These are phyloP conservation scores for Tortrix viridana DNA, from an alignment of 2,888 invertebrate species.

Conservation along the genomic window DNA sequence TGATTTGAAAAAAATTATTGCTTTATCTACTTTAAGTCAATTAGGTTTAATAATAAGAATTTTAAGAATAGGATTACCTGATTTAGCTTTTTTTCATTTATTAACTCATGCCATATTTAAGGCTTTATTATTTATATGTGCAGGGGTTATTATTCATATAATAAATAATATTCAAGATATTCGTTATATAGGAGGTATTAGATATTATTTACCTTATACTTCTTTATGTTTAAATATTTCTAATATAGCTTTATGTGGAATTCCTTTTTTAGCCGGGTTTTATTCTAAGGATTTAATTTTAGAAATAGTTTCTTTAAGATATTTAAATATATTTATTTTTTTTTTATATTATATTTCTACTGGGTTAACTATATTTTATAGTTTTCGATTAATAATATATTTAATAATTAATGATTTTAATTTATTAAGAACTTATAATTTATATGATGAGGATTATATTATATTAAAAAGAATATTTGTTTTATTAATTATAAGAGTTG, in stretches of 20 bases:
- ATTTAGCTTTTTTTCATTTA: constrained; percentile 89
- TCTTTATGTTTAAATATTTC: constrained; percentile 82
- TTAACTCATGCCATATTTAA: constrained; percentile 91
- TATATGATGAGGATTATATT: constrained; percentile 75
- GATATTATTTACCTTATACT: constrained; percentile 78
- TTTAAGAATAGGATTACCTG: constrained; percentile 80
- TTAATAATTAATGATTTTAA: constrained; percentile 77
- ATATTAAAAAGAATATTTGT: constrained; percentile 78
- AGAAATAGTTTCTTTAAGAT: constrained; percentile 79
- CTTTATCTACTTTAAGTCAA: constrained; percentile 90
- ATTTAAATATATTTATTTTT: constrained; percentile 82
- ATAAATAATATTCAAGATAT: constrained; percentile 87
- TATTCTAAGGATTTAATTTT: constrained; percentile 87
- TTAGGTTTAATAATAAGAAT: constrained; percentile 89
- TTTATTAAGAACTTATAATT: constrained; percentile 73
- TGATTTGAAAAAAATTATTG: constrained; percentile 92
- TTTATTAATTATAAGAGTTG: constrained; percentile 78
- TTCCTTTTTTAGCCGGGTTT: constrained; percentile 87
- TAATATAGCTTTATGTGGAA: constrained; percentile 85
- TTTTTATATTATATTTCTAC: constrained; percentile 83
- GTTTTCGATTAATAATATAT: constrained; percentile 83
- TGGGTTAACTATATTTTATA: constrained; percentile 84
- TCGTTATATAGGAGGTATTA: constrained; percentile 83
- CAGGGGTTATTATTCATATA: constrained; percentile 87
- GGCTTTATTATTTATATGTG: constrained; percentile 89